Evolutionary conservation across 2,113 vertebrate species (phyloP).

Genomic region (Odontophorus gujanensis): DNA sequence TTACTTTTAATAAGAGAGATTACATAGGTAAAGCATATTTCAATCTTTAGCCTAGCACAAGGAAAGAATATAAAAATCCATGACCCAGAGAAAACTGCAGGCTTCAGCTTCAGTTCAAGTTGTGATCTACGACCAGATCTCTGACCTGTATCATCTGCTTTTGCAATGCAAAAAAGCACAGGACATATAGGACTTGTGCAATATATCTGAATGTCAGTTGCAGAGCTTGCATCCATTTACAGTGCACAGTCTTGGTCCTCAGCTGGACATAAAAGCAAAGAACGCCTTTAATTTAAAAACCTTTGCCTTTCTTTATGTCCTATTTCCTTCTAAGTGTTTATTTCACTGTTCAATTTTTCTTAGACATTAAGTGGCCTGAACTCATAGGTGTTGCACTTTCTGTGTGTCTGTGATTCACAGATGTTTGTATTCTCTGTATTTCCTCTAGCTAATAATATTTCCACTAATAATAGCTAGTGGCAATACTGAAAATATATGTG

Average conservation of each 20-base stretch:
- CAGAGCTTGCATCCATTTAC: not conserved
- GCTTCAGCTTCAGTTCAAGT: conserved; percentile 12
- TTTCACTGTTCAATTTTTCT: not conserved
- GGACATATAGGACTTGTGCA: not conserved
- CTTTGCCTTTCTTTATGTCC: not conserved
- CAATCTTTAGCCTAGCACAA: not conserved
- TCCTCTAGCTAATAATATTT: not conserved
- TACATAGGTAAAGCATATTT: not conserved
- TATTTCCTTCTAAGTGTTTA: not conserved
- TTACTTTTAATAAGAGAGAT: conserved; percentile 28
- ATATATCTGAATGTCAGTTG: not conserved
- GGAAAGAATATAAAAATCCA: conserved; percentile 20
- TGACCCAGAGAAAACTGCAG: not conserved
- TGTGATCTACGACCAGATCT: not conserved
- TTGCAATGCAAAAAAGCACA: not conserved
- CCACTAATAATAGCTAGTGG: not conserved
- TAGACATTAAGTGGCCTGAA: not conserved
- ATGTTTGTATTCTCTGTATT: not conserved
- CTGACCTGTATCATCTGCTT: not conserved
- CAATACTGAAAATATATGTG: not conserved
- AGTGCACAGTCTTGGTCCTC: not conserved
- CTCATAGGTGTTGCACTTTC: not conserved
- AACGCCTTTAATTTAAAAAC: not conserved
- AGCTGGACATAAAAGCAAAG: not conserved
- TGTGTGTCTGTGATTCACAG: not conserved